Percentiles rank a stretch among this genome's conserved stretches.
These are phyloP conservation scores for Acronicta aceris DNA, from an alignment of 2,888 invertebrate genomes.

Conservation along the genomic window DNA sequence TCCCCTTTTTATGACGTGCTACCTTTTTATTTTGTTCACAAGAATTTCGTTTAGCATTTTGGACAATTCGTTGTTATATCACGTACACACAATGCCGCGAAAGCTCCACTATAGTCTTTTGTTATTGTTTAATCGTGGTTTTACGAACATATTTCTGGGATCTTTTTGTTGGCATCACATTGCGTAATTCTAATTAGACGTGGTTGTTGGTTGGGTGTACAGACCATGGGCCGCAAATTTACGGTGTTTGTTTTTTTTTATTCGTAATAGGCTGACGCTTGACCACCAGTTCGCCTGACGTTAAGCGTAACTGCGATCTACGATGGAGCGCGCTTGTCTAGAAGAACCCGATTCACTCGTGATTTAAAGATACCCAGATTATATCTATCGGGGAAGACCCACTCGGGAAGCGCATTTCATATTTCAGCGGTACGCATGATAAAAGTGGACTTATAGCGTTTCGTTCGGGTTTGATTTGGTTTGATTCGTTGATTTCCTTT, in stretches of 20 bases:
- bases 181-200: conserved; percentile 53
- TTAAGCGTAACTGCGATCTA: no score
- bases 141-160: conserved; percentile 29
- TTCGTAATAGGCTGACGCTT: no score
- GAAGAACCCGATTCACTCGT: no score
- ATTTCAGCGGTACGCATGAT: no score
- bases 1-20: conserved; percentile 60
- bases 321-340: no score
- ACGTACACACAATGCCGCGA: conserved; percentile 22
- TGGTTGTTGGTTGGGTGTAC: conserved; percentile 27
- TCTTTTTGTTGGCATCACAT: conserved; percentile 39
- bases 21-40: conserved; percentile 45
- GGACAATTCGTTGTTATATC: conserved; percentile 39
- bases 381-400: no score
- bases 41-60: conserved; percentile 31
- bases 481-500: conserved; percentile 41
- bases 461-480: no score
- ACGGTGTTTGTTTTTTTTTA: no score
- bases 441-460: no score
- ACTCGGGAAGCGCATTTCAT: no score
- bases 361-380: no score
- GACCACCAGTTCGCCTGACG: no score
- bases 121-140: conserved; percentile 32
- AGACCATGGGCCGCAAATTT: conserved; percentile 23
- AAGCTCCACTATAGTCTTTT: conserved; percentile 37